Conservation (phyloP, 1,140 invertebrate species). For the Holcopasites calliopsidis region DNA sequence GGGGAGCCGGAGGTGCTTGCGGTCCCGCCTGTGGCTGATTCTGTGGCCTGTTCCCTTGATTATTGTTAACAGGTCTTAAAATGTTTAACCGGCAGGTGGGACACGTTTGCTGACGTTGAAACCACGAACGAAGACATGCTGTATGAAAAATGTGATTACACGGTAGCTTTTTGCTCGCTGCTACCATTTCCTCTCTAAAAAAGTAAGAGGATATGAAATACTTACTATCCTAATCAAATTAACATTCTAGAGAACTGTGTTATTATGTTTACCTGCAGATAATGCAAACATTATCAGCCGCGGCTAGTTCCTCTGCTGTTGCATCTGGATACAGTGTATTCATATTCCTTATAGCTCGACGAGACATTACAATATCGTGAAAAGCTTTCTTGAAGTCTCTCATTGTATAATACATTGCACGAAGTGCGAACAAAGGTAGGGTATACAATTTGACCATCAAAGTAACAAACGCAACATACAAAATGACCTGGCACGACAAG, state of each 20-base stretch:
- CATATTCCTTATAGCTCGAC: constrained; percentile 98
- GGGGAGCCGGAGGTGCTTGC: constrained; percentile 74
- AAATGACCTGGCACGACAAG: constrained; percentile 87
- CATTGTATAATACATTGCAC: constrained; percentile 99
- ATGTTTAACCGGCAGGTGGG: constrained; percentile 99
- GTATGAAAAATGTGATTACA: constrained; percentile 99
- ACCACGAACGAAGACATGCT: constrained; percentile 98
- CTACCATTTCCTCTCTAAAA: constrained; percentile 81
- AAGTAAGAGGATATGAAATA: neutral
- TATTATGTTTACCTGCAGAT: constrained; percentile 96
- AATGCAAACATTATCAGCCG: constrained; percentile 99
- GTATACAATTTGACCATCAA: constrained; percentile 99
- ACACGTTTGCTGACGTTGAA: constrained; percentile 99
- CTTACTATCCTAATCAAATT: too few species aligned
- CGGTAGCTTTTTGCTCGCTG: constrained; percentile 97
- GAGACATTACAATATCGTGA: constrained; percentile 98
- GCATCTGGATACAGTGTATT: constrained; percentile 99
- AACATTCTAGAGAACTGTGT: neutral
- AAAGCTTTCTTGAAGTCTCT: constrained; percentile 98
- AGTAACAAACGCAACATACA: constrained; percentile 96
- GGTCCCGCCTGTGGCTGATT: constrained; percentile 71
- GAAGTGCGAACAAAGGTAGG: constrained; percentile 97
- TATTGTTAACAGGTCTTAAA: constrained; percentile 83
- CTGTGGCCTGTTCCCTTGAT: constrained; percentile 65
- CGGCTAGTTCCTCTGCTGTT: constrained; percentile 94